Base-by-base conservation (phyloP, 2,797 vertebrate species). In the Dallia pectoralis region DNA sequence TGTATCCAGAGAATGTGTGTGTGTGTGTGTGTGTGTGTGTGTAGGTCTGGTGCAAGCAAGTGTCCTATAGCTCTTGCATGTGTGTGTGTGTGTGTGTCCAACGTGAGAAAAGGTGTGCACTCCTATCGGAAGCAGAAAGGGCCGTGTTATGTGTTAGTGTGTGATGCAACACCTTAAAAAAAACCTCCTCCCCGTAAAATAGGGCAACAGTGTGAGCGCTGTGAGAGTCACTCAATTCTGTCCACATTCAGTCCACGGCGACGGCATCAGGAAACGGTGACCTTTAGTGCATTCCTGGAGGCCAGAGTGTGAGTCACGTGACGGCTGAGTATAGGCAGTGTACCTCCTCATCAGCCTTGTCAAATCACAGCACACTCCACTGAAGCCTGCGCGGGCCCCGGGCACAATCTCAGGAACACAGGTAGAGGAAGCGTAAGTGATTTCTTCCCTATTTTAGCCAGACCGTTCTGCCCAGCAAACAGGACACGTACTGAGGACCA, bases 341-440 rank as follows among this genome's bases (percentile, higher is more conserved):
- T 86, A 84, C 85, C 90, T 91, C 87, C 73, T 91, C 92, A 89
- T 77, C 86, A 87, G 89, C 86, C 87, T 83, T 92, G 91, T 92
- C 91, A 91, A 87, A 91, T 93, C 89, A 89, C 76, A 66, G 87
- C 87, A 91, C 90, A 89, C 90, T 91, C 85, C 89, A 87, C 70
- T 85, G 88, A 78, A 86, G 89, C 81, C 77, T 68, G 18, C 74
- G 32, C 29, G 81, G 8, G 85, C 90, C 87, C 69, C 15, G 53
- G 87, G 89, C 88, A 81, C 32, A 80, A 84, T 82, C 75, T 86
- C 77, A 83, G 77, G 77, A 61, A 33, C 78, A 70, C 81, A 86
- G 79, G 84, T 81, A 69, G 75, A 87, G 72, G 81, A 87, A 72
- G 81, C 80, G 85, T 81, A 90, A 81, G 75, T 84, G 67, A 86